Conservation (phyloP, 2,888 invertebrate species). For the Hedychridium roseum region DNA sequence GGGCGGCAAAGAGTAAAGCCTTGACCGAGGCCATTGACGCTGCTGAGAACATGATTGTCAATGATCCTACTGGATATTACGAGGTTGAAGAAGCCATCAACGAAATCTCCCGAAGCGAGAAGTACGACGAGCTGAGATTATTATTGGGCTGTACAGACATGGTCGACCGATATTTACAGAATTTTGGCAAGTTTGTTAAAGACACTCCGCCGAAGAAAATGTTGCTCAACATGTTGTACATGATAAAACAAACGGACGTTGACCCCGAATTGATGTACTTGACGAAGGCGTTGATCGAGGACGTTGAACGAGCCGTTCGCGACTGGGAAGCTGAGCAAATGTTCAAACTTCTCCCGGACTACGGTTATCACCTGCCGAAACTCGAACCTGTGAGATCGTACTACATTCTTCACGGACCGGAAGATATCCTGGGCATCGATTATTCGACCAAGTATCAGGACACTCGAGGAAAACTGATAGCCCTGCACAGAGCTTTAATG, state of each 20-base stretch:
- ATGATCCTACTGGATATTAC: neutral
- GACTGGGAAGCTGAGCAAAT: slow-evolving; percentile 5
- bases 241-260: neutral
- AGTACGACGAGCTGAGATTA: slow-evolving; percentile 7
- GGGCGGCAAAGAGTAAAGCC: slow-evolving; percentile 7
- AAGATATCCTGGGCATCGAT: neutral
- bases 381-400: slow-evolving; percentile 1
- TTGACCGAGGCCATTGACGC: slow-evolving; percentile 4
- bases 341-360: slow-evolving; percentile 7
- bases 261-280: neutral
- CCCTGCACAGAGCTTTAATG: neutral
- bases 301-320: neutral
- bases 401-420: neutral
- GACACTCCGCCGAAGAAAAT: slow-evolving; percentile 11
- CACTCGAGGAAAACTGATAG: neutral
- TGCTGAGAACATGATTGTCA: neutral
- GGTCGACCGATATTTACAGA: neutral
- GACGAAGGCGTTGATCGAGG: neutral
- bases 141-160: slow-evolving; percentile 5
- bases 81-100: slow-evolving; percentile 10
- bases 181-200: neutral
- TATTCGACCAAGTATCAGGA: neutral
- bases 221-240: slow-evolving; percentile 6
- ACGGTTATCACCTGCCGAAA: slow-evolving; percentile 4
- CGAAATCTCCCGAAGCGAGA: slow-evolving; percentile 7